These are phyloP conservation scores for Drosophila sproati DNA, from an alignment of 1,140 invertebrate genomes.

Conservation along the genomic window DNA sequence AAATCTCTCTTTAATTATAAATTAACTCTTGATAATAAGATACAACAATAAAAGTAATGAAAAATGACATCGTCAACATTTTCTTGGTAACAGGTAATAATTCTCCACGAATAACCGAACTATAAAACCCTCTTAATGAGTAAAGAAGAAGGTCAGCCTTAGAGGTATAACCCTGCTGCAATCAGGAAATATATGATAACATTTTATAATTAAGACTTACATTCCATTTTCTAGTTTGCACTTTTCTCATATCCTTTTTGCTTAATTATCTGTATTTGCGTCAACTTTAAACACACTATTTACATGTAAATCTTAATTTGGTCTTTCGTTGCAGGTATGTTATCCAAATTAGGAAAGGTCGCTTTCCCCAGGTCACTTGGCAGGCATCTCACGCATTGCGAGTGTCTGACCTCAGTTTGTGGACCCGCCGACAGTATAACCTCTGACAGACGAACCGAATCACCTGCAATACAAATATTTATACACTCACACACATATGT, in stretches of 20 bases:
- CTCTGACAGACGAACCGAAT: constrained; percentile 29
- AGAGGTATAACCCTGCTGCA: too few relatives aligned
- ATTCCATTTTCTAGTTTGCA: too few relatives aligned
- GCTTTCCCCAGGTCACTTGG: constrained; percentile 17
- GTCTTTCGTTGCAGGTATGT: constrained; percentile 64
- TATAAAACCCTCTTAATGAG: too few relatives aligned
- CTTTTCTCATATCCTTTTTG: neutral
- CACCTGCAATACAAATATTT: constrained; percentile 76
- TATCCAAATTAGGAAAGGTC: constrained; percentile 22
- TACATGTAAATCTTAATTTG: constrained; percentile 15
- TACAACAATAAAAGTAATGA: too few relatives aligned
- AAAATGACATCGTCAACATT: too few relatives aligned
- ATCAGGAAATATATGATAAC: too few relatives aligned
- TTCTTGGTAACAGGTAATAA: too few relatives aligned
- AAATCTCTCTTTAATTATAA: too few relatives aligned
- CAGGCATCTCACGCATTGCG: constrained; percentile 13
- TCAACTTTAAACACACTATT: constrained; percentile 27
- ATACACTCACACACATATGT: constrained; percentile 24
- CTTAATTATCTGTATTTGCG: constrained; percentile 24
- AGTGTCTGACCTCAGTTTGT: constrained; percentile 3
- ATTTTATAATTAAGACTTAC: too few relatives aligned
- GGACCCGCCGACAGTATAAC: constrained; percentile 37
- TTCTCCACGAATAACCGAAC: too few relatives aligned
- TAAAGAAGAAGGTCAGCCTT: too few relatives aligned
- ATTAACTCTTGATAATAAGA: too few relatives aligned